Conservation (phyloP, 2,797 vertebrate species). For the Sebastes dallii region DNA sequence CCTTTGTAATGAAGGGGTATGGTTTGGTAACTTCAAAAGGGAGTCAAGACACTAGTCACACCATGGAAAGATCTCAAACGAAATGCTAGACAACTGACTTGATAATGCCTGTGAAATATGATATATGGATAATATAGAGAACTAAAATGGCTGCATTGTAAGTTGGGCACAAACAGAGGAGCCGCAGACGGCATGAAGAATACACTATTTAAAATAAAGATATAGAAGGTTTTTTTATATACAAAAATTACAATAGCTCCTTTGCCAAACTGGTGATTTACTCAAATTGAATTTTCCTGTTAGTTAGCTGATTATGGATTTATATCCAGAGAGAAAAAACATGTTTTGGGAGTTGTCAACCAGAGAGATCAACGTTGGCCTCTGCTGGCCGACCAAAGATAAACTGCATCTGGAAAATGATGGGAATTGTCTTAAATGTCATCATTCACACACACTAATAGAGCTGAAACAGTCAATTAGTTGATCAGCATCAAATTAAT, state of each 20-base stretch:
- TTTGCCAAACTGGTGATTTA: conserved; percentile 10
- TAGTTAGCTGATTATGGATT: conserved; percentile 4
- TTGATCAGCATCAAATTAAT: background rate
- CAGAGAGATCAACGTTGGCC: background rate
- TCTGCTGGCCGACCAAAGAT: background rate
- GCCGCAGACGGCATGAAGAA: background rate
- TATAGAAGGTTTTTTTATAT: background rate
- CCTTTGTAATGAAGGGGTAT: conserved; percentile 12
- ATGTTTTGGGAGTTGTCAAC: background rate
- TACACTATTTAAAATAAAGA: background rate
- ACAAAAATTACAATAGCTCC: background rate
- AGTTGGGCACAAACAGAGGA: background rate
- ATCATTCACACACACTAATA: background rate
- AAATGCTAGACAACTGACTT: background rate
- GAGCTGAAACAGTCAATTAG: background rate
- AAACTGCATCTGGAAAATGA: background rate
- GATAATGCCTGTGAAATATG: background rate
- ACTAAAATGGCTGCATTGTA: background rate
- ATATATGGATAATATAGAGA: background rate
- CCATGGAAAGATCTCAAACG: background rate
- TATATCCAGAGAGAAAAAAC: background rate
- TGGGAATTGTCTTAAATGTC: background rate
- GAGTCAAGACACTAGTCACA: background rate
- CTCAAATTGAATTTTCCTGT: background rate
- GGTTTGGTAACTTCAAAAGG: conserved; percentile 1